Percentiles rank a stretch among this genome's conserved stretches.
Conservation (phyloP, 2,888 invertebrate species). For the Ormyrus pomaceus region DNA sequence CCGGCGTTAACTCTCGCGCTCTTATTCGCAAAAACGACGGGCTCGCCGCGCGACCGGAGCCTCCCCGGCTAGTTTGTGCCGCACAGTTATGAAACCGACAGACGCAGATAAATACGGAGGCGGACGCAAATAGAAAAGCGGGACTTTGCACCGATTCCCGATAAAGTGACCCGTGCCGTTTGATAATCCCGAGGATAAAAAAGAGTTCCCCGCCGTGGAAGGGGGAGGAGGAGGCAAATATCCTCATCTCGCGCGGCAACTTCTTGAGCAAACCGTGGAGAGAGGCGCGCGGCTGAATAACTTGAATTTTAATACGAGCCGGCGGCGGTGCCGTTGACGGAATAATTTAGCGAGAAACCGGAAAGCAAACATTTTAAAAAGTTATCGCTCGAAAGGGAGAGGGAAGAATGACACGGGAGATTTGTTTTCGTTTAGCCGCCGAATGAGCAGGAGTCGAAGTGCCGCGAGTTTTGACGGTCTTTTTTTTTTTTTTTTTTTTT, state of each 20-base stretch:
- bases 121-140: neutral
- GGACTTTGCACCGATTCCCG: slow-evolving; percentile 32
- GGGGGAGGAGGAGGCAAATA: slow-evolving; percentile 3
- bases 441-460: slow-evolving; percentile 26
- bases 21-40: slow-evolving; percentile 30
- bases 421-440: slow-evolving; percentile 48
- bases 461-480: neutral
- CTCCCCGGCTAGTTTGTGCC: neutral
- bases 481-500: neutral
- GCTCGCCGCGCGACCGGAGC: slow-evolving; percentile 14
- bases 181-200: neutral
- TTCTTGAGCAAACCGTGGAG: slow-evolving; percentile 29
- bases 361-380: slow-evolving; percentile 65
- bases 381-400: slow-evolving; percentile 16
- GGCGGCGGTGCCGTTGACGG: slow-evolving; percentile 20
- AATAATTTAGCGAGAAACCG: slow-evolving; percentile 58
- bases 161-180: slow-evolving; percentile 26
- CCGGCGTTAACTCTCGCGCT: slow-evolving; percentile 1
- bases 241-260: slow-evolving; percentile 22
- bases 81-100: no score
- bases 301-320: slow-evolving; percentile 49
- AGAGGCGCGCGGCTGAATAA: slow-evolving; percentile 36
- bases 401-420: slow-evolving; percentile 25
- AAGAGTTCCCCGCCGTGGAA: neutral
- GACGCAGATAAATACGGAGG: no score